Conservation (phyloP, 2,113 vertebrate species). For the Rhea pennata region DNA sequence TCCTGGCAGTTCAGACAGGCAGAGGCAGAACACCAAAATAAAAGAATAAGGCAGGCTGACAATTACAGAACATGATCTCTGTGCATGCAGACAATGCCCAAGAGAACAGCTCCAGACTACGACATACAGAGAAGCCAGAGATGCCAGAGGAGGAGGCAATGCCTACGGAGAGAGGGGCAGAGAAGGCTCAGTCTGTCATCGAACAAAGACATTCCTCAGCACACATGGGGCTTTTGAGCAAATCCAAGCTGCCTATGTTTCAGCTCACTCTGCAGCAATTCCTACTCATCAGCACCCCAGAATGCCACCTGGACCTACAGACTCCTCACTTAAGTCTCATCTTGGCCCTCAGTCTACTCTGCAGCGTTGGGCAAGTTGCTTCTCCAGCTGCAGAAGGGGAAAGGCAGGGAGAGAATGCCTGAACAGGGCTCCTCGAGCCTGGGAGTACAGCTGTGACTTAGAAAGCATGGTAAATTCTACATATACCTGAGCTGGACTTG, state of each 20-base stretch:
- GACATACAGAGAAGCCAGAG: constrained; percentile 77
- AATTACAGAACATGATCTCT: constrained; percentile 35
- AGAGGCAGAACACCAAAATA: constrained; percentile 56
- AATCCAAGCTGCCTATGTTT: background rate
- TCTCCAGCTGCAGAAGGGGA: background rate
- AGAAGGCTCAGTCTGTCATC: constrained; percentile 26
- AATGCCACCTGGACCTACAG: background rate
- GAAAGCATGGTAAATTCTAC: background rate
- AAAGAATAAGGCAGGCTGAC: constrained; percentile 59
- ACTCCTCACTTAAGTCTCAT: background rate
- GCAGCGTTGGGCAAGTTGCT: accelerated
- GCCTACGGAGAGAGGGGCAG: constrained; percentile 54
- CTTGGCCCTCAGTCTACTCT: background rate
- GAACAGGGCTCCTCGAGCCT: background rate
- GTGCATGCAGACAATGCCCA: constrained; percentile 75
- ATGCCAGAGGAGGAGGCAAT: constrained; percentile 46
- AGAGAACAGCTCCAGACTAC: constrained; percentile 78
- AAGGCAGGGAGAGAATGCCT: background rate
- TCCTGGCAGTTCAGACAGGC: constrained; percentile 60
- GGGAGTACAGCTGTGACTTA: background rate
- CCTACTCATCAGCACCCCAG: background rate
- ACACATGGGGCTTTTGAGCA: background rate
- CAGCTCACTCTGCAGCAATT: background rate
- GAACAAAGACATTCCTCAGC: constrained; percentile 8
- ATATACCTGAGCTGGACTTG: background rate